Base-by-base conservation (phyloP, 2,113 vertebrate genomes). In the Notarius lentiginosus region DNA sequence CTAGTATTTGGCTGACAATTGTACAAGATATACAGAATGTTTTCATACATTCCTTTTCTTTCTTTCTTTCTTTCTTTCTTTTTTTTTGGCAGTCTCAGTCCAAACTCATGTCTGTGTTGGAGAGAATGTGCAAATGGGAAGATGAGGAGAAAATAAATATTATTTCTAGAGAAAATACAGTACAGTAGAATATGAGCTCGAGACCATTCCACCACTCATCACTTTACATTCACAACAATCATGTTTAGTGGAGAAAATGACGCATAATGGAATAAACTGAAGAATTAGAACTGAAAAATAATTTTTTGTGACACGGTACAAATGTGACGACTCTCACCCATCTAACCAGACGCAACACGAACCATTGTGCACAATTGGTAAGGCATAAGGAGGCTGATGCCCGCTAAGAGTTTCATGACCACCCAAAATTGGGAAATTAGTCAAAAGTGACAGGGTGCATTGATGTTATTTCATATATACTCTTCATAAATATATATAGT, bases 381-480 rank as follows among this genome's bases (percentile, higher is more conserved):
- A 99, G 98, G 98, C 98, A 97, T 95, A 97, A 95, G 95, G 94
- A 97, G 96, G 96, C 96, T 93, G 91, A 92, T 91, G 92, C 90
- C 91, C 94, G 96, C 94, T 93, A 95, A 96, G 94, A 94, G 88
- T 96, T 95, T 96, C 95, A 94, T 94, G 94, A 96, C 95, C 94
- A 94, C 87, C 89, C 70, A 90, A 88, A 84, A 72, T 83, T 87
- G 82, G 77, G 65, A 81, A 88, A 83, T 72, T 72, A 85, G 83
- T 88, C 79, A 30, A 53, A 82, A 82, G 82, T 63, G 81, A 17
- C 68, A 34, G 70, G 72, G 55, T 66, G 83, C 68, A 79, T 93
- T 88, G 90, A 89, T 89, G 92, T 90, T 79, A 86, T 47, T 70
- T 18, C 58, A 84, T 72, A 79, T 17, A 81, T 79, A 68, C 51